Percentiles rank a stretch among this genome's conserved stretches.
These are phyloP conservation scores for Andrena praecox DNA, from an alignment of 2,888 invertebrate genomes.

Conservation along the genomic window DNA sequence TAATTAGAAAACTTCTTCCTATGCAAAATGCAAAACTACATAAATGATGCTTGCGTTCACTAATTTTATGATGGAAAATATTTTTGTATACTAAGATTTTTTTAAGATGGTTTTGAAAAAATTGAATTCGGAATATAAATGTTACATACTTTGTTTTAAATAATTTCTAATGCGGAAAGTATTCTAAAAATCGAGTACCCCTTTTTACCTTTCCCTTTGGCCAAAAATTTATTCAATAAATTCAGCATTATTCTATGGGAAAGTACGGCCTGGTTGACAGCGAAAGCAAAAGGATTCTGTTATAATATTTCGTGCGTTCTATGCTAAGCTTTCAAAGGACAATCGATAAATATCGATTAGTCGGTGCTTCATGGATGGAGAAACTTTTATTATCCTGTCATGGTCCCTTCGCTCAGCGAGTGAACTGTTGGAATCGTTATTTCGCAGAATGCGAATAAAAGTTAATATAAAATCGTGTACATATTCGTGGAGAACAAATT, in stretches of 20 bases:
- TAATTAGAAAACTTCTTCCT: too few relatives aligned
- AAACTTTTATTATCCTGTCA: slow-evolving; percentile 66
- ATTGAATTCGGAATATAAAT: too few relatives aligned
- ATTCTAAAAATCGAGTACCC: too few relatives aligned
- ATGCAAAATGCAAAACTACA: too few relatives aligned
- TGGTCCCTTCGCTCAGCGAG: slow-evolving; percentile 56
- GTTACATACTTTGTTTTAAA: too few relatives aligned
- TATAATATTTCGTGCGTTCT: slow-evolving; percentile 55
- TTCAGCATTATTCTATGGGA: not conserved
- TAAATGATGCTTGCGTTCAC: too few relatives aligned
- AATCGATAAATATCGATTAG: slow-evolving; percentile 75
- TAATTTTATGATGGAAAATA: not conserved
- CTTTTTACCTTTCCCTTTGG: too few relatives aligned
- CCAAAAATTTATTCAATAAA: slow-evolving; percentile 3
- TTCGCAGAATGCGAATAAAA: not conserved
- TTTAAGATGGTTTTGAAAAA: too few relatives aligned
- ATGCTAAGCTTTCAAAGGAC: slow-evolving; percentile 46
- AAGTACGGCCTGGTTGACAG: slow-evolving; percentile 30
- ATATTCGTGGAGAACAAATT: too few relatives aligned
- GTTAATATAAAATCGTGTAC: slow-evolving; percentile 7
- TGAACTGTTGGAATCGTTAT: slow-evolving; percentile 20
- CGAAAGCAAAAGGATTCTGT: slow-evolving; percentile 59
- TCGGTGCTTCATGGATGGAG: slow-evolving; percentile 54
- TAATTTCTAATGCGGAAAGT: too few relatives aligned
- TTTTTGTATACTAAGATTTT: too few relatives aligned